These are phyloP conservation scores for Callimico goeldii DNA, from an alignment of 2,797 vertebrate species.

Conservation along the genomic window DNA sequence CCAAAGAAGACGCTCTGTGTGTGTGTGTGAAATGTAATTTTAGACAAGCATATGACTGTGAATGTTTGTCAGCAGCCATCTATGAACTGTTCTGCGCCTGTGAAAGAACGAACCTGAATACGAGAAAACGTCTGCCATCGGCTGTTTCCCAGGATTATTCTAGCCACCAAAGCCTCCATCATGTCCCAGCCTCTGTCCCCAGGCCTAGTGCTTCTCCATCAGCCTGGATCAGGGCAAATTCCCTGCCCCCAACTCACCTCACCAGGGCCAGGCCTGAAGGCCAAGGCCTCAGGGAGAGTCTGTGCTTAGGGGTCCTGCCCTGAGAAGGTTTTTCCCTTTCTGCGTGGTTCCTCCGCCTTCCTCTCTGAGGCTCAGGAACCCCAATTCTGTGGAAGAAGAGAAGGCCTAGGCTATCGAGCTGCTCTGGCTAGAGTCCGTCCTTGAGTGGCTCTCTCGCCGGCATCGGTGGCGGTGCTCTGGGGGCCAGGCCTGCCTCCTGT, in stretches of 20 bases:
- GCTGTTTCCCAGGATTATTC: not conserved
- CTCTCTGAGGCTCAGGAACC: not conserved
- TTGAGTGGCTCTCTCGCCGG: not conserved
- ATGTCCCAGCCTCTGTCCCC: not conserved
- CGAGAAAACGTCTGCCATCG: not conserved
- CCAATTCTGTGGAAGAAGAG: not conserved
- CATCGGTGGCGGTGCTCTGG: not conserved
- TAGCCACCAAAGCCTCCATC: not conserved
- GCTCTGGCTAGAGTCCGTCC: not conserved
- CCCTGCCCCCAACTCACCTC: not conserved
- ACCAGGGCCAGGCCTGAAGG: not conserved
- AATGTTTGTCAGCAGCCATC: not conserved
- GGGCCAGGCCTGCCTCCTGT: not conserved
- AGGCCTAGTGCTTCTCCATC: not conserved
- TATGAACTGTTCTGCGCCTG: not conserved
- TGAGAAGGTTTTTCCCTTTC: not conserved
- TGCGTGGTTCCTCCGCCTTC: not conserved
- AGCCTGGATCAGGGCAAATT: not conserved
- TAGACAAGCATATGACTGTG: not conserved
- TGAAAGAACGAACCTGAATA: not conserved
- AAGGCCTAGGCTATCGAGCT: not conserved
- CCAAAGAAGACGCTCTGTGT: not conserved
- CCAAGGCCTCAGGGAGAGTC: not conserved
- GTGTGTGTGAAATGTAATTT: not conserved
- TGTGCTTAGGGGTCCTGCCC: not conserved